A percentile compares a stretch with the other conserved stretches of the same genome.
Conservation (phyloP, 2,888 invertebrate species). For the Acleris emargana region DNA sequence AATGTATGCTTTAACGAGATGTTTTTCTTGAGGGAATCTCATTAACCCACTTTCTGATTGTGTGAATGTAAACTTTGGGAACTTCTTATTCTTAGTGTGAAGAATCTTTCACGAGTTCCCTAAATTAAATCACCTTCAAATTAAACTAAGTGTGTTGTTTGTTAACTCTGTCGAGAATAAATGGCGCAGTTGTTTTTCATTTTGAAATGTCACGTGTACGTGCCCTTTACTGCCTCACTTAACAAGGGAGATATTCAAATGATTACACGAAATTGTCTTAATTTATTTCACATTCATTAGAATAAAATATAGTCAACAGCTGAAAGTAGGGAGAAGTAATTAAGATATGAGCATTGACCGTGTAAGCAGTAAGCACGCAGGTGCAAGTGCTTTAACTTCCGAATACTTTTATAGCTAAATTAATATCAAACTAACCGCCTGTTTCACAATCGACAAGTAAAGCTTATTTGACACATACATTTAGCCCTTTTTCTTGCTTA, state of each 20-base stretch:
- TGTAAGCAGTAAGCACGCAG: neutral
- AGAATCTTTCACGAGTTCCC: conserved; percentile 70
- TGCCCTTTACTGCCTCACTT: neutral
- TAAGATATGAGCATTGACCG: conserved; percentile 7
- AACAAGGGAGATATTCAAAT: conserved; percentile 6
- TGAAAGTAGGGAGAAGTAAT: conserved; percentile 1
- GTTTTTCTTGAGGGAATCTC: conserved; percentile 83
- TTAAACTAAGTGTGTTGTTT: conserved; percentile 48
- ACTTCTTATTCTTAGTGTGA: conserved; percentile 72
- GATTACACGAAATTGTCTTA: neutral
- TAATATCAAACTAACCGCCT: no score
- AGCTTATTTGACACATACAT: no score
- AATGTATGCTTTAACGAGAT: conserved; percentile 83
- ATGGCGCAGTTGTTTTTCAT: conserved; percentile 20
- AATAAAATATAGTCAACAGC: conserved; percentile 68
- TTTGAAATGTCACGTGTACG: conserved; percentile 16
- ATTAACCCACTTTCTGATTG: conserved; percentile 82
- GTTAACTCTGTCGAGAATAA: conserved; percentile 23
- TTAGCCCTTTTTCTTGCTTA: no score
- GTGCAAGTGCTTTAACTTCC: no score
- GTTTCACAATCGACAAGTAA: no score
- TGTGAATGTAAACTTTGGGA: conserved; percentile 79
- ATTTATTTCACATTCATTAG: conserved; percentile 17
- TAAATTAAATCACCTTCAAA: conserved; percentile 69
- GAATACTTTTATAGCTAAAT: neutral